phyloP scores from a whole-genome alignment of 2,888 invertebrate genomes.

The Sarcophaga carnaria region DNA sequence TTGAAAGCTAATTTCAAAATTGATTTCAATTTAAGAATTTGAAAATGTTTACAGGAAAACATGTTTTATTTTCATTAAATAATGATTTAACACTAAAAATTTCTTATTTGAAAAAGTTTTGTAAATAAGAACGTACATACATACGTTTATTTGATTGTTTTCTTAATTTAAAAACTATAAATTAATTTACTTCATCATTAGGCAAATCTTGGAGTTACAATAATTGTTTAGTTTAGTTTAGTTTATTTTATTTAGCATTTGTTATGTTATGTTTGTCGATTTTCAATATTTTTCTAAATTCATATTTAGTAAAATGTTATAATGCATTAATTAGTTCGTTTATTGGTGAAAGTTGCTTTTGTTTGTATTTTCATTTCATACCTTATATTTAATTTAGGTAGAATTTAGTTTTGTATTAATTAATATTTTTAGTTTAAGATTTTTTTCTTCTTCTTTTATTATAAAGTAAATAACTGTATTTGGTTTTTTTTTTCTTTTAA shows the following conservation, averaged over 20 bases:
- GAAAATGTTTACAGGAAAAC: no score
- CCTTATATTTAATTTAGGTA: constrained; percentile 33
- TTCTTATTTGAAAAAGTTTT: constrained; percentile 11
- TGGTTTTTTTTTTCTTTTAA: constrained; percentile 55
- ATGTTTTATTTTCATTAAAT: no score
- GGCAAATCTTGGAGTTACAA: constrained; percentile 65
- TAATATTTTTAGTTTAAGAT: constrained; percentile 25
- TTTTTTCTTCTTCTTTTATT: constrained; percentile 22
- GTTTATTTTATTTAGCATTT: constrained; percentile 35
- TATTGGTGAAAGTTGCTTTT: constrained; percentile 58
- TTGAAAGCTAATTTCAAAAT: no score
- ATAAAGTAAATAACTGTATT: constrained; percentile 68
- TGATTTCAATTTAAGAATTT: no score
- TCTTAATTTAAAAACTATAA: constrained; percentile 21
- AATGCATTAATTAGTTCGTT: constrained; percentile 59
- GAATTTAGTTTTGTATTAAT: constrained; percentile 18
- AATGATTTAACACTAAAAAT: no score
- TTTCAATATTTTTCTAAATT: constrained; percentile 34
- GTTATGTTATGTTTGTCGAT: constrained; percentile 11
- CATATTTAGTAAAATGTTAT: constrained; percentile 48
- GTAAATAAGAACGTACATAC: constrained; percentile 39
- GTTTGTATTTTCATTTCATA: constrained; percentile 30
- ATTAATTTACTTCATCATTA: constrained; percentile 45
- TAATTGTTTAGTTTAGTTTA: constrained; percentile 32
- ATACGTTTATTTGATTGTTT: constrained; percentile 5